Conservation (phyloP, 1,140 invertebrate species). For the Camponotus pennsylvanicus region DNA sequence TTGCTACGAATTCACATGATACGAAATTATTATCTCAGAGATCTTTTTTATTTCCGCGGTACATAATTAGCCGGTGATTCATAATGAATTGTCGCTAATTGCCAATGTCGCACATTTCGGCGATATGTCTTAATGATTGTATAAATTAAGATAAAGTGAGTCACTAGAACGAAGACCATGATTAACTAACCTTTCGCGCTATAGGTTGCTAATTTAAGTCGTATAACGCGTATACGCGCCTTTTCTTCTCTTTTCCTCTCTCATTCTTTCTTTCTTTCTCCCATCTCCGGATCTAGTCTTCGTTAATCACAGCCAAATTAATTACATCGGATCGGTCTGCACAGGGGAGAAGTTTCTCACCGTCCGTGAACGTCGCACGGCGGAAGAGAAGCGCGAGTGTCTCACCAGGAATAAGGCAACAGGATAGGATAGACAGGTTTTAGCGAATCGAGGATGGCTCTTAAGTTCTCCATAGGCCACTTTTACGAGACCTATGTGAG, state of each 20-base stretch:
- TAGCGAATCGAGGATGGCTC: constrained; percentile 75
- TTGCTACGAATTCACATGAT: neutral
- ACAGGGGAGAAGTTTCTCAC: constrained; percentile 52
- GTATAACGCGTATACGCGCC: constrained; percentile 68
- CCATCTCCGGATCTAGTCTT: constrained; percentile 67
- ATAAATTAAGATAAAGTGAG: constrained; percentile 80
- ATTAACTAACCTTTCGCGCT: constrained; percentile 82
- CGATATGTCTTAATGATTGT: constrained; percentile 43
- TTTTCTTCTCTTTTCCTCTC: constrained; percentile 69
- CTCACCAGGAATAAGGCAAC: constrained; percentile 11
- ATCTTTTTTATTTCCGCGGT: neutral
- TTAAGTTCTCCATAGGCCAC: constrained; percentile 83
- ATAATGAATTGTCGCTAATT: constrained; percentile 55
- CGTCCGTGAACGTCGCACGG: constrained; percentile 38
- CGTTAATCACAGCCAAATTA: constrained; percentile 80
- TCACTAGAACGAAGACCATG: constrained; percentile 74
- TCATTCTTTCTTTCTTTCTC: constrained; percentile 70
- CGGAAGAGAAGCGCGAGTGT: constrained; percentile 50
- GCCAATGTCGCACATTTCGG: constrained; percentile 51
- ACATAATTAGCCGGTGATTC: constrained; percentile 21
- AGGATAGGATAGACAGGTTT: neutral
- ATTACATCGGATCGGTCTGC: constrained; percentile 76
- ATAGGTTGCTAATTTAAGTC: constrained; percentile 86
- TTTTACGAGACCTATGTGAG: constrained; percentile 85
- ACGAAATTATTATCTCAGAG: constrained; percentile 6